Evolutionary conservation across 2,113 vertebrate species (phyloP).

Genomic region (Semicossyphus pulcher): DNA sequence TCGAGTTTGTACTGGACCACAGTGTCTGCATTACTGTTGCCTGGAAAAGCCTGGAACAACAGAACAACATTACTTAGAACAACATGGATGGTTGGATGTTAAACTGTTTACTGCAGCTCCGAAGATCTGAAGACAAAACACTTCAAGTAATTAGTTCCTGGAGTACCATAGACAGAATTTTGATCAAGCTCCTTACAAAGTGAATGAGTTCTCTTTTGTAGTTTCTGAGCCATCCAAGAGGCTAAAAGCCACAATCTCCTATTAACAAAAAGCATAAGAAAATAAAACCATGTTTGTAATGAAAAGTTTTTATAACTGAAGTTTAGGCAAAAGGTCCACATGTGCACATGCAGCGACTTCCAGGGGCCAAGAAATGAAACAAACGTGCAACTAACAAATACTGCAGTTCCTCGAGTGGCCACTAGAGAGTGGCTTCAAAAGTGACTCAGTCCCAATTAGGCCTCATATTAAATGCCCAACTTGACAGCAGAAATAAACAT

Average conservation of each 20-base stretch:
- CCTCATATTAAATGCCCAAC: too few species aligned
- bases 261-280: too few species aligned
- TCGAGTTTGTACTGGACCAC: constrained; percentile 77
- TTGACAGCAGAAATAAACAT: too few species aligned
- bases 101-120: not conserved
- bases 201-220: not conserved
- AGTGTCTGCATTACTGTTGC: constrained; percentile 78
- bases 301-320: not conserved
- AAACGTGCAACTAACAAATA: too few species aligned
- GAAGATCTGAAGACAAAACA: not conserved
- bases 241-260: not conserved
- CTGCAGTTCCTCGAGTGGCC: too few species aligned
- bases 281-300: not conserved
- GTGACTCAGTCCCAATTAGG: too few species aligned
- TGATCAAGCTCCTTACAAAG: not conserved
- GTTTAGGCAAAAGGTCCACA: too few species aligned
- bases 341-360: too few species aligned
- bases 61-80: not conserved
- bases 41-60: constrained; percentile 69
- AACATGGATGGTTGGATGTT: too few species aligned
- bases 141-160: not conserved
- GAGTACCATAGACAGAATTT: not conserved
- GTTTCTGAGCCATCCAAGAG: not conserved
- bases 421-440: too few species aligned
- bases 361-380: too few species aligned